Evolutionary conservation across 2,888 invertebrate genomes (phyloP).

Genomic region (Schizaphis graminum): DNA sequence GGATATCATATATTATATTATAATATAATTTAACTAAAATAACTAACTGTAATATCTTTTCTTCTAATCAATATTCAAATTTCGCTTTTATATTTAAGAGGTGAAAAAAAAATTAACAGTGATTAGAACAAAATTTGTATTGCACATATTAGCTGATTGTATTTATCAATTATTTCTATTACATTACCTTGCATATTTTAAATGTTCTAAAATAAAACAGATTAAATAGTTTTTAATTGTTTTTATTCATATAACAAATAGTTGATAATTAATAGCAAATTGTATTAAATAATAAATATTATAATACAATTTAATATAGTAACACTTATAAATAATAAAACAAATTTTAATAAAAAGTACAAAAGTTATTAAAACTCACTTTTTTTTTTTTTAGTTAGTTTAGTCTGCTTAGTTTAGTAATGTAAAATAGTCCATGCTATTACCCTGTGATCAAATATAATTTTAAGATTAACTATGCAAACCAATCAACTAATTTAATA

Average conservation of each 20-base stretch:
- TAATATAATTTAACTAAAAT: too few relatives aligned
- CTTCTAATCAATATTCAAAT: too few relatives aligned
- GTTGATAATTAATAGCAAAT: background rate
- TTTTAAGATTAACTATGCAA: background rate
- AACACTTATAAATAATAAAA: background rate
- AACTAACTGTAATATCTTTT: too few relatives aligned
- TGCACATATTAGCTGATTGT: background rate
- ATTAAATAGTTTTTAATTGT: background rate
- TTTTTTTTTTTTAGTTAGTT: background rate
- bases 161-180: background rate
- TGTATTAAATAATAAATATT: background rate
- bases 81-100: background rate
- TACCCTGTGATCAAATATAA: background rate
- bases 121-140: background rate
- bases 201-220: background rate
- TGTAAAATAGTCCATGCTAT: background rate
- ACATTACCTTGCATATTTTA: background rate
- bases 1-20: too few relatives aligned
- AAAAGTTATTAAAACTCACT: background rate
- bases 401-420: background rate
- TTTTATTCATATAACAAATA: background rate
- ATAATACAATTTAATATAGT: background rate
- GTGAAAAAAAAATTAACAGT: too few relatives aligned
- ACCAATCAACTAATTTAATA: background rate
- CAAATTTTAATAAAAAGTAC: background rate